These are phyloP conservation scores for Cryptus viduatorius DNA, from an alignment of 2,888 invertebrate genomes.

Conservation along the genomic window DNA sequence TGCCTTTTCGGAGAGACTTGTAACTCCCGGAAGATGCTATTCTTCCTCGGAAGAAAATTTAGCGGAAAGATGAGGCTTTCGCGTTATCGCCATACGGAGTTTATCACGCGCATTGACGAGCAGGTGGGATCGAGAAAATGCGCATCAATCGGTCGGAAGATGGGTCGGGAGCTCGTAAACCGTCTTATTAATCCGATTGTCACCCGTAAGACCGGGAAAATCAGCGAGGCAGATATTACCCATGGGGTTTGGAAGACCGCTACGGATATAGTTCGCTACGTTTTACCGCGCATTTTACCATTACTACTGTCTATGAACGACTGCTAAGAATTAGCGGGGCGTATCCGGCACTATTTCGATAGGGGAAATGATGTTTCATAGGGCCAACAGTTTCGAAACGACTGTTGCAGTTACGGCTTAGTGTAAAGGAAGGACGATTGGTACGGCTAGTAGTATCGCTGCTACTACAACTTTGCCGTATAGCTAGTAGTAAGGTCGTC, in stretches of 20 bases:
- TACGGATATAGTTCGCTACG: background rate
- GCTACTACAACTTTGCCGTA: too few relatives aligned
- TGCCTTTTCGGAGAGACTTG: background rate
- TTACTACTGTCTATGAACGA: too few relatives aligned
- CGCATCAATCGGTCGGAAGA: background rate
- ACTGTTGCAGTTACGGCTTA: too few relatives aligned
- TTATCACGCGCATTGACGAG: conserved; percentile 59
- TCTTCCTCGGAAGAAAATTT: background rate
- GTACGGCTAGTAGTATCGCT: too few relatives aligned
- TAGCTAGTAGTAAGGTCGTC: conserved; percentile 12
- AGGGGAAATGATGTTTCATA: too few relatives aligned
- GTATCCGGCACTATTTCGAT: too few relatives aligned
- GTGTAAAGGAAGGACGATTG: too few relatives aligned
- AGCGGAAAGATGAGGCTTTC: conserved; percentile 13
- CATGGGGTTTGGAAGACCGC: background rate
- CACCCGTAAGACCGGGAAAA: conserved; percentile 51
- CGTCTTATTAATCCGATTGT: conserved; percentile 66
- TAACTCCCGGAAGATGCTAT: background rate
- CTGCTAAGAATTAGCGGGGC: too few relatives aligned
- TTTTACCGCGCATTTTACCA: conserved; percentile 11
- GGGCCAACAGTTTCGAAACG: too few relatives aligned
- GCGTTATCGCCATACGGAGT: conserved; percentile 53
- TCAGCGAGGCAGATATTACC: conserved; percentile 13
- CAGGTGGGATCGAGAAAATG: conserved; percentile 29
- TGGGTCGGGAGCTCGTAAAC: conserved; percentile 48